Conservation (phyloP, 2,888 invertebrate species). For the Mimas tiliae region DNA sequence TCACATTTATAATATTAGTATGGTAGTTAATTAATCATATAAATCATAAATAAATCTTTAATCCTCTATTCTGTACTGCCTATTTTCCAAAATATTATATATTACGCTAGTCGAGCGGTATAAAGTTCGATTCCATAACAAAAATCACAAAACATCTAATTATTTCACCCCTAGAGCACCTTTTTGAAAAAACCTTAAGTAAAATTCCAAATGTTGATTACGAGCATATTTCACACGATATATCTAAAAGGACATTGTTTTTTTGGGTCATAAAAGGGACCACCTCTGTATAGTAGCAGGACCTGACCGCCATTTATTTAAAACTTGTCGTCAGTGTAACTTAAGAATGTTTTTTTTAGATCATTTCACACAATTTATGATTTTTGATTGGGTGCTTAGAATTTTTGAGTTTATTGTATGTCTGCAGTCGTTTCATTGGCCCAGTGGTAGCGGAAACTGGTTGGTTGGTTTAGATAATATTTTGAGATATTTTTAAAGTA, state of each 20-base stretch:
- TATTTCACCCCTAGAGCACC: neutral
- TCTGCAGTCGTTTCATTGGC: neutral
- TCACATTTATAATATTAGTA: no score
- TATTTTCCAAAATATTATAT: no score
- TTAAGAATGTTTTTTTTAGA: constrained; percentile 60
- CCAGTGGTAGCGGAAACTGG: no score
- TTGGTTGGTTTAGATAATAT: no score
- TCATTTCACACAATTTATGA: constrained; percentile 72
- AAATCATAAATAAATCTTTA: no score
- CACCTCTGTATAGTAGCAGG: constrained; percentile 80
- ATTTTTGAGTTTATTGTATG: constrained; percentile 40
- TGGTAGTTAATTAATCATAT: no score
- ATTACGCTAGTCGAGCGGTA: neutral
- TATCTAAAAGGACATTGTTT: constrained; percentile 53
- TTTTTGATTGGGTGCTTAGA: constrained; percentile 59
- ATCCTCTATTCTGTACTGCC: no score
- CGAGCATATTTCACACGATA: constrained; percentile 66
- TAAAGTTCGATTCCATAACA: neutral
- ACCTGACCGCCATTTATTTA: constrained; percentile 78
- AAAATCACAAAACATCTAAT: neutral
- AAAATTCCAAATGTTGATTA: constrained; percentile 63
- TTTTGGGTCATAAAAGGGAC: constrained; percentile 40
- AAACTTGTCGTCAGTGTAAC: constrained; percentile 78
- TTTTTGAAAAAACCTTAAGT: constrained; percentile 24
- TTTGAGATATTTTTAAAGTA: no score